Percentiles rank a stretch among this genome's conserved stretches.
phyloP scores from a whole-genome alignment of 2,797 vertebrate genomes.

The Galagoides demidoff region DNA sequence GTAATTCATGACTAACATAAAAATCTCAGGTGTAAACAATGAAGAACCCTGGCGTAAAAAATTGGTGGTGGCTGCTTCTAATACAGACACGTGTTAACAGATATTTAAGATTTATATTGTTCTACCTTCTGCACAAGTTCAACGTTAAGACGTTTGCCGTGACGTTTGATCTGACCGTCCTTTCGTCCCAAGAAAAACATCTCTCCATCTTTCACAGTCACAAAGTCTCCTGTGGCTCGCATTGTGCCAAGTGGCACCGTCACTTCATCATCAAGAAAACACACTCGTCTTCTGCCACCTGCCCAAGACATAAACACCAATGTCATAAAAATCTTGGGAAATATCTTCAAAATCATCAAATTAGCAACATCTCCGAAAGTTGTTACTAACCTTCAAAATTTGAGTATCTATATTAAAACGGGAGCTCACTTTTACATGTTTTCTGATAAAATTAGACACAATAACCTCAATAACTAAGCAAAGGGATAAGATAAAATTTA shows the following conservation, averaged over 20 bases:
- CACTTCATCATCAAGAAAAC: slow-evolving; percentile 93
- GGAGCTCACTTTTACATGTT: slow-evolving; percentile 5
- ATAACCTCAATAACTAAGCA: slow-evolving; percentile 1
- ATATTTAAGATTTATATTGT: neutral
- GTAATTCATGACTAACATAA: slow-evolving; percentile 7
- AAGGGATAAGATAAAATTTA: slow-evolving; percentile 44
- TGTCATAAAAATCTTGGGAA: neutral
- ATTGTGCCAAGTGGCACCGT: slow-evolving; percentile 88
- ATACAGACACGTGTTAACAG: neutral
- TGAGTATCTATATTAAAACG: slow-evolving; percentile 17
- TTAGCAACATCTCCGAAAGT: neutral
- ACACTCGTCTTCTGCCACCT: slow-evolving; percentile 95
- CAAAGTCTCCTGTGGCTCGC: slow-evolving; percentile 96
- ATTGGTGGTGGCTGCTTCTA: neutral
- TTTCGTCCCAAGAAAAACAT: slow-evolving; percentile 93
- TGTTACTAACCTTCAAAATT: slow-evolving; percentile 17
- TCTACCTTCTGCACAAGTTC: slow-evolving; percentile 92
- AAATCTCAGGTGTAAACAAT: neutral
- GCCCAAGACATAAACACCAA: slow-evolving; percentile 57
- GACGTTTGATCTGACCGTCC: slow-evolving; percentile 95
- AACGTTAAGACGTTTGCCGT: slow-evolving; percentile 92
- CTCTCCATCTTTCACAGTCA: slow-evolving; percentile 85
- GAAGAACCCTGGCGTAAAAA: neutral
- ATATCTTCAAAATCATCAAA: neutral
- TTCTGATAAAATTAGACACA: neutral